Percentiles rank a stretch among this genome's conserved stretches.
Evolutionary conservation across 2,113 vertebrate species (phyloP).

Genomic region (Callopanchax toddi): DNA sequence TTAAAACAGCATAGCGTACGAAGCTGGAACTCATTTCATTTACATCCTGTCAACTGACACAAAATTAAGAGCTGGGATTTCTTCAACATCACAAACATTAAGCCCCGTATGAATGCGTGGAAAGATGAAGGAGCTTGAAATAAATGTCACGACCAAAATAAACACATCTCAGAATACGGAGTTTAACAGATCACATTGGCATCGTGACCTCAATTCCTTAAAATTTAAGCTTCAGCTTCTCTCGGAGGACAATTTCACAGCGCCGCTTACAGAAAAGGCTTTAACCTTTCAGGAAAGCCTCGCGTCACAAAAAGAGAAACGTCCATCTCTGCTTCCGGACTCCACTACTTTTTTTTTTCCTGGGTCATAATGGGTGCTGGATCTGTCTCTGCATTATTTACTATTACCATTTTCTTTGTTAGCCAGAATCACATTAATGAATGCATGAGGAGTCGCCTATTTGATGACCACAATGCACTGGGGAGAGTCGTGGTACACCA

Average conservation of each 20-base stretch:
- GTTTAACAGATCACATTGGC: constrained; percentile 39
- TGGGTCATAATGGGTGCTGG: constrained; percentile 41
- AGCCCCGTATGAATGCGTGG: constrained; percentile 28
- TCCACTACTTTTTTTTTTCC: neutral
- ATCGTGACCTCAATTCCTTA: constrained; percentile 62
- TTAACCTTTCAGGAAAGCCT: constrained; percentile 46
- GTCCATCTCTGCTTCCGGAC: constrained; percentile 35
- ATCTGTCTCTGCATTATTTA: constrained; percentile 72
- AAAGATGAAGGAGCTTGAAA: constrained; percentile 33
- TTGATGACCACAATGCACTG: constrained; percentile 71
- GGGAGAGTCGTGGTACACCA: constrained; percentile 59
- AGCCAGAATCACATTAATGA: constrained; percentile 67
- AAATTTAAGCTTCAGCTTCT: constrained; percentile 47
- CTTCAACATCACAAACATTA: constrained; percentile 10
- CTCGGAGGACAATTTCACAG: constrained; percentile 47
- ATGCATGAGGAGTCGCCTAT: constrained; percentile 72
- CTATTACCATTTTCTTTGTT: constrained; percentile 66
- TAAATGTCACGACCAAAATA: constrained; percentile 54
- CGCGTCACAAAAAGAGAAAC: constrained; percentile 36
- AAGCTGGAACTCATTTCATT: constrained; percentile 39
- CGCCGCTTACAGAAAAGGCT: constrained; percentile 28
- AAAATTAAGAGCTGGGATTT: constrained; percentile 24
- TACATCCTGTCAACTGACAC: constrained; percentile 30
- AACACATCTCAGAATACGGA: constrained; percentile 33
- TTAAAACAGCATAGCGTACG: constrained; percentile 37